Evolutionary conservation across 2,888 invertebrate genomes (phyloP).

Genomic region (Capitulum mitella): DNA sequence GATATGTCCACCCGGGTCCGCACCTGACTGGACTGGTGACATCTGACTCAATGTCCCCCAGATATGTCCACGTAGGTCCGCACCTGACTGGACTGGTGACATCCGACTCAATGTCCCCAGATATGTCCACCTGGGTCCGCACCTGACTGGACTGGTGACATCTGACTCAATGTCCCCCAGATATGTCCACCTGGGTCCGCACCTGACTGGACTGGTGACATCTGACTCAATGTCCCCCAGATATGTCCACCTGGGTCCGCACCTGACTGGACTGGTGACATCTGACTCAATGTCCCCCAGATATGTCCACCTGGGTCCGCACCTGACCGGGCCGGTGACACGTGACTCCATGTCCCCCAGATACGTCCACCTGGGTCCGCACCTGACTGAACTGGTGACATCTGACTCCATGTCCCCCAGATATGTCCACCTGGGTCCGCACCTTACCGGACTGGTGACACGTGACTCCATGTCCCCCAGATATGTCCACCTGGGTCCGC

Average conservation of each 20-base stretch:
- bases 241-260: not conserved
- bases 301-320: not conserved
- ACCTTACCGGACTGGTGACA: conserved; percentile 30
- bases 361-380: not conserved
- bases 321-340: conserved; percentile 29
- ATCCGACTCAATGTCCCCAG: not conserved
- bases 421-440: not conserved
- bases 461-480: too few species aligned
- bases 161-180: not conserved
- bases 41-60: not conserved
- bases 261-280: conserved; percentile 30
- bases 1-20: not conserved
- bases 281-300: not conserved
- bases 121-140: not conserved
- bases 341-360: not conserved
- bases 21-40: conserved; percentile 30
- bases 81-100: conserved; percentile 30
- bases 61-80: not conserved
- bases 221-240: not conserved
- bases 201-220: conserved; percentile 30
- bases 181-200: not conserved
- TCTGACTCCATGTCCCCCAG: not conserved
- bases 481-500: not conserved
- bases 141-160: conserved; percentile 30
- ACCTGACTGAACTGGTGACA: conserved; percentile 30